Evolutionary conservation across 2,888 invertebrate species (phyloP), one percentile per base, ranked within the genome.

Genomic region (Lasioglossum marginatum): DNA sequence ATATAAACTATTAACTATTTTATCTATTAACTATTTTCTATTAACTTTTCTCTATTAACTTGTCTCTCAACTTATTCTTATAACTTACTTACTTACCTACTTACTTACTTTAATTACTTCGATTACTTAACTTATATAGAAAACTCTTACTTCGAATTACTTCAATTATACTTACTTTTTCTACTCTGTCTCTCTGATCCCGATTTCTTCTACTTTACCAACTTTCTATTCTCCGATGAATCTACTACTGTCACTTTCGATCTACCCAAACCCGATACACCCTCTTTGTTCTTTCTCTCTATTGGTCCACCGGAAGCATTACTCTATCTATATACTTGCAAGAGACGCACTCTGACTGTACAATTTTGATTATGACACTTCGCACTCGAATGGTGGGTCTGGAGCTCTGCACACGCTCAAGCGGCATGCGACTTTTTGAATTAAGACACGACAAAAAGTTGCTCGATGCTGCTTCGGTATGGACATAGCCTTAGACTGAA

Each of bases 111-210:
- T 16, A 4, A 45, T 48, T 48, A 19, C 5, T 45, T 45, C 45
- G 16, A 45, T 45, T 45, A 48, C 5, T 48, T 19, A 45, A 45
- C 16, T 45, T 45, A 45, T 45, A 48, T 48, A 48, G 48, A 48
- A 43, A 48, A 48, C 19, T 48, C 60, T 60, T 14, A 60, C 31
- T 31, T 63, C 27, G 31, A 63, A 63, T 31, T 43, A 43, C 63
- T 63, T 63, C 63, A 16, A 31, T 63, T 52, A 52, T 16, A n/a
- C 12, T 27, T 66, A 66, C 79, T 72, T 78, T 78, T 76, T 81
- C 48, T 74, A 74, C 66, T 79, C 52, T 70, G 45, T 34, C 34
- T 48, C 72, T 77, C 75, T 68, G 71, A 78, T 78, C 63, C 63
- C 63, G 63, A 63, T 63, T 5, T 31, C 31, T 63, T 31, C 31